These are phyloP conservation scores for Acanthosepion lycidas DNA, from an alignment of 2,888 invertebrate genomes.

Conservation along the genomic window DNA sequence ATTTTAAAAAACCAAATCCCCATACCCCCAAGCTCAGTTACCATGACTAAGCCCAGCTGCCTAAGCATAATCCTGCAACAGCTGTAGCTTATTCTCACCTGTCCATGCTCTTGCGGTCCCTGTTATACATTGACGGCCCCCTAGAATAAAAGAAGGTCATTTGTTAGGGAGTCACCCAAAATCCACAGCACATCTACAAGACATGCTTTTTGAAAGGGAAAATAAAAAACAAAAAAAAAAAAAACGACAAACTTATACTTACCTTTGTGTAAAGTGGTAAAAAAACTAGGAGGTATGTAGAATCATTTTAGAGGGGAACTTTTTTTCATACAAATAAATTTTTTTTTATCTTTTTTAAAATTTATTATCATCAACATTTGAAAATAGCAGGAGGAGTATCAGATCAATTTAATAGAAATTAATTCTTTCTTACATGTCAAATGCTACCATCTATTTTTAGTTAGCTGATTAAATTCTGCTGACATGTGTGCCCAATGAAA, in stretches of 20 bases:
- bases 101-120: conserved; percentile 44
- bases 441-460: no score
- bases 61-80: neutral
- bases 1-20: neutral
- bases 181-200: neutral
- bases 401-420: no score
- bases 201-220: neutral
- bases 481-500: no score
- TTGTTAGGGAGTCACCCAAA: neutral
- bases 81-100: conserved; percentile 40
- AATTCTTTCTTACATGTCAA: no score
- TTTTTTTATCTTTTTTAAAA: neutral
- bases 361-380: no score
- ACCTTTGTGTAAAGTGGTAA: neutral
- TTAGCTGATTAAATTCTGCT: no score
- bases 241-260: neutral
- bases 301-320: neutral
- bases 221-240: no score
- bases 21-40: neutral
- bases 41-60: conserved; percentile 33
- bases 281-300: neutral
- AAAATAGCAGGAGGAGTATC: no score
- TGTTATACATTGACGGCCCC: conserved; percentile 42
- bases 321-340: neutral
- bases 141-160: conserved; percentile 38